Evolutionary conservation across 1,140 invertebrate species (phyloP).

Genomic region (Rhagoletis zephyria): DNA sequence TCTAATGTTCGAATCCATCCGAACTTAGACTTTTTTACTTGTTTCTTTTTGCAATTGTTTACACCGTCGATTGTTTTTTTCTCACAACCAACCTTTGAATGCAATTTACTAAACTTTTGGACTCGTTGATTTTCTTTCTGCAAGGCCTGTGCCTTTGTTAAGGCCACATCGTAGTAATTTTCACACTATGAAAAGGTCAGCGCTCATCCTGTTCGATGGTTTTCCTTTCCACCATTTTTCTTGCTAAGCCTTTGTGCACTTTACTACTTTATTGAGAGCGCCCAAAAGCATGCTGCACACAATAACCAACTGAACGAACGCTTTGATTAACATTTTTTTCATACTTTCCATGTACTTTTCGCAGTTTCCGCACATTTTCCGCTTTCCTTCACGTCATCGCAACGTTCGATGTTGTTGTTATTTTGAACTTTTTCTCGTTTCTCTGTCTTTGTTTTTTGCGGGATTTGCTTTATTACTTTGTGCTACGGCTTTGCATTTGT

Average conservation of each 20-base stretch:
- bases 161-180: not conserved
- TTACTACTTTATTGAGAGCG: not conserved
- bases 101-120: too few species aligned
- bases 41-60: too few species aligned
- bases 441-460: not conserved
- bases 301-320: slow-evolving; percentile 17
- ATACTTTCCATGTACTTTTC: slow-evolving; percentile 22
- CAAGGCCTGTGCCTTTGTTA: too few species aligned
- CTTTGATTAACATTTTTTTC: slow-evolving; percentile 40
- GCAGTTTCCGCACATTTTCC: slow-evolving; percentile 23
- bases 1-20: too few species aligned
- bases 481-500: not conserved
- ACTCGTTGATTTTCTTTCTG: too few species aligned
- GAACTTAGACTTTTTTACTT: too few species aligned
- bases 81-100: too few species aligned
- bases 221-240: not conserved
- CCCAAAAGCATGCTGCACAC: slow-evolving; percentile 7
- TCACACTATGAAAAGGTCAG: not conserved
- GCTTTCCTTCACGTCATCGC: not conserved
- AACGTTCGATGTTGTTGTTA: not conserved
- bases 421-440: not conserved
- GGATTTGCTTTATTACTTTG: slow-evolving; percentile 42
- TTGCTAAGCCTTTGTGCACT: not conserved
- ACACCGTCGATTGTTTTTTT: too few species aligned
- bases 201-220: slow-evolving; percentile 23